phyloP scores from a whole-genome alignment of 2,113 vertebrate genomes.

The Dipodomys ordii region DNA sequence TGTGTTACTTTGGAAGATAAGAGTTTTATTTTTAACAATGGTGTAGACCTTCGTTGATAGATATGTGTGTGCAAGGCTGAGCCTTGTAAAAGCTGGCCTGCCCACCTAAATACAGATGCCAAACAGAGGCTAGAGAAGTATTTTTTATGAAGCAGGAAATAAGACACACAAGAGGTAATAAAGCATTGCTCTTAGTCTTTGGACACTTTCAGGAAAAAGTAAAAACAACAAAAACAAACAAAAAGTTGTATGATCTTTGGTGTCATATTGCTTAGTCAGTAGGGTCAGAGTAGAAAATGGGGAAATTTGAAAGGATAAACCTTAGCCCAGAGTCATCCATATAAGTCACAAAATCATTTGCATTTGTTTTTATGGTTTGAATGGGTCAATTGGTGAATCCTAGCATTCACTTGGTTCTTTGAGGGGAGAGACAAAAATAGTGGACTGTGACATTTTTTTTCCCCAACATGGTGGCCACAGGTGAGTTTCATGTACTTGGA shows the following conservation, averaged over 20 bases:
- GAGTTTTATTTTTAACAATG: neutral
- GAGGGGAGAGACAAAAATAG: neutral
- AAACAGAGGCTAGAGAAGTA: neutral
- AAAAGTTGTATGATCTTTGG: neutral
- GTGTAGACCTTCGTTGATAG: neutral
- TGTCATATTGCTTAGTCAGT: neutral
- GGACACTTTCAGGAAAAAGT: neutral
- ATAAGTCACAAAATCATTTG: neutral
- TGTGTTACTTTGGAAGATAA: neutral
- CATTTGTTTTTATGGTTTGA: neutral
- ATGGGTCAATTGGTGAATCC: neutral
- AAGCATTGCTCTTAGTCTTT: neutral
- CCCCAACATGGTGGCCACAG: neutral
- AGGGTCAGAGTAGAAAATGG: neutral
- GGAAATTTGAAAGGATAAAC: neutral
- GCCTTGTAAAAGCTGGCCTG: neutral
- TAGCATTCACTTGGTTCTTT: neutral
- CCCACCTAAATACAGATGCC: neutral
- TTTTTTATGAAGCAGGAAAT: neutral
- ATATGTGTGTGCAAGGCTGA: neutral
- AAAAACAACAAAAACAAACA: neutral
- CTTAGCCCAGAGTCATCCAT: neutral
- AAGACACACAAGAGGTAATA: neutral
- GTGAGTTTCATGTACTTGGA: neutral
- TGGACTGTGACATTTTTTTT: neutral